Evolutionary conservation across 2,888 invertebrate genomes (phyloP), one percentile per base, ranked within the genome.

Genomic region (Aleiodes leptofemur): DNA sequence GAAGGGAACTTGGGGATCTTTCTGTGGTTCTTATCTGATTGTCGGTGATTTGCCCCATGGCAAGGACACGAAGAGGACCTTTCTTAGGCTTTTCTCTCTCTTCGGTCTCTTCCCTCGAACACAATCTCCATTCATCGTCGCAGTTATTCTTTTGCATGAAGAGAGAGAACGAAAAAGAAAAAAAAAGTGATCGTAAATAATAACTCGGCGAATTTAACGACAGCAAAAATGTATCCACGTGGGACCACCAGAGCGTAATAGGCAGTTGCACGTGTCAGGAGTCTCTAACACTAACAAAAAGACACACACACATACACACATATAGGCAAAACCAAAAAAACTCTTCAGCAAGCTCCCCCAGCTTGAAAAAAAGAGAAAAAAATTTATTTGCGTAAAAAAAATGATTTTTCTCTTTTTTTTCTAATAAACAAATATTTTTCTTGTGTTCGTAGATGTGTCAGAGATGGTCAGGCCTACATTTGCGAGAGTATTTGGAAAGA

Each of bases 161-260:
- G 31, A 51, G 50, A 16, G n/a, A 51, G 51, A 50, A 16, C 3
- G 23, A 50, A 66, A 66, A 66, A 29, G 5, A 59, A 23, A 23
- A 23, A 23, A 23, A 23, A 23, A 23, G 2, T 23, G 7, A 68
- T 51, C 31, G 29, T 68, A 68, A 51, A 53, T 53, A 68, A 50
- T 51, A 14, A 8, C 31, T n/a, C 31, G 50, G 68, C 66, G 78
- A 76, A 72, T 80, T 79, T 79, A 79, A 80, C 74, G 75, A 75
- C 76, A 75, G 74, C 72, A 76, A 77, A 53, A 77, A 78, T 74
- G 78, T 71, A 75, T 74, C 71, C 70, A 74, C 76, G 72, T 73
- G 66, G 43, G 75, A 74, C 72, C 74, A 80, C 68, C 72, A 70
- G 73, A 77, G 70, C 77, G 77, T 73, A 61, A 61, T 77, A 77